Evolutionary conservation across 2,888 invertebrate species (phyloP).

Genomic region (Scaptomyza polygonia): DNA sequence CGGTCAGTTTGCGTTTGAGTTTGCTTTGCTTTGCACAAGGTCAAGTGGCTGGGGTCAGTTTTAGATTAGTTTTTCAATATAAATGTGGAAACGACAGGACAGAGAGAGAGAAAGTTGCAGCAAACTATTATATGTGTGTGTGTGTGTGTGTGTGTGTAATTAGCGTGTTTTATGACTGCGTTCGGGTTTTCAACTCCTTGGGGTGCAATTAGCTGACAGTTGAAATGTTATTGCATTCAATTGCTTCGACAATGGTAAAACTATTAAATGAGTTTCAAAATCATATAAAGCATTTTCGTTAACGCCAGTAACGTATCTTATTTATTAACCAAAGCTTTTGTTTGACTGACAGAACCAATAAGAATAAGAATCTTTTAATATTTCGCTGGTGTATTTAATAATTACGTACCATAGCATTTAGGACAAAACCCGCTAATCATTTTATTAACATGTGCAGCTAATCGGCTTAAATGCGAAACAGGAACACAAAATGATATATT

Average conservation of each 20-base stretch:
- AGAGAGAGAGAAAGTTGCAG: conserved; percentile 6
- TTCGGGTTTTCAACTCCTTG: conserved; percentile 59
- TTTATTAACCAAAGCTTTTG: too few relatives aligned
- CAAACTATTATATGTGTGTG: conserved; percentile 29
- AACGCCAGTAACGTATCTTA: too few relatives aligned
- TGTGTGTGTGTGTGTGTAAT: conserved; percentile 53
- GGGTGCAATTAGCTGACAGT: conserved; percentile 70
- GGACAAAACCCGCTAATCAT: conserved; percentile 43
- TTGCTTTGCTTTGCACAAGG: conserved; percentile 47
- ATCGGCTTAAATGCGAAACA: conserved; percentile 63
- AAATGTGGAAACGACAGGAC: not conserved
- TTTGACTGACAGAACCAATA: not conserved
- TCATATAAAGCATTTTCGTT: not conserved
- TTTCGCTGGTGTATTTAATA: too few relatives aligned
- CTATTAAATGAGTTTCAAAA: conserved; percentile 16
- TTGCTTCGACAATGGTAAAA: conserved; percentile 41
- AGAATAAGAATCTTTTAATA: not conserved
- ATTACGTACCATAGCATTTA: not conserved
- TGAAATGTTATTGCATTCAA: conserved; percentile 59
- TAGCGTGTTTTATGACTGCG: conserved; percentile 71
- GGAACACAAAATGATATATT: conserved; percentile 20
- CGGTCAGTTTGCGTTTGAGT: conserved; percentile 52
- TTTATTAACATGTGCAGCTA: conserved; percentile 76
- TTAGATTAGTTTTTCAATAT: conserved; percentile 74
- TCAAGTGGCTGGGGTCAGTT: conserved; percentile 69